Conservation (phyloP, 2,113 vertebrate species). For the Leptosomus discolor region DNA sequence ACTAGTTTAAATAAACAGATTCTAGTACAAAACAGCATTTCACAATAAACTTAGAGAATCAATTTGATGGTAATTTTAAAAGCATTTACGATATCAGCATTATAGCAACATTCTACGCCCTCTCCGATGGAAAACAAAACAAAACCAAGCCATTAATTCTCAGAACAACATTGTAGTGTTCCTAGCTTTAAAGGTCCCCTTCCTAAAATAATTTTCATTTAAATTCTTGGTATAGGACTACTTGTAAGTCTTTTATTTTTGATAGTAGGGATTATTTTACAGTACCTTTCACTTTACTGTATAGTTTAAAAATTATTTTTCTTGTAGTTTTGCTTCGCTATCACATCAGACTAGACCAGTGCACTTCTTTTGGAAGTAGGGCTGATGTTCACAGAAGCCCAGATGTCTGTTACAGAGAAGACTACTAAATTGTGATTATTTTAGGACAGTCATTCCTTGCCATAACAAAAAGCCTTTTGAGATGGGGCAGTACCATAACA, state of each 20-base stretch:
- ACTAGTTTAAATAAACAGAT: conserved; percentile 31
- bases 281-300: not conserved
- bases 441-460: not conserved
- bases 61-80: not conserved
- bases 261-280: not conserved
- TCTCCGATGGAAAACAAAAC: not conserved
- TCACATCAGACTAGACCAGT: not conserved
- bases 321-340: not conserved
- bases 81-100: not conserved
- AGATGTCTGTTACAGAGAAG: not conserved
- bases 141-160: not conserved
- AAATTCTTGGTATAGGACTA: not conserved
- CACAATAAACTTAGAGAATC: not conserved
- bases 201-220: not conserved
- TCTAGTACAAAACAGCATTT: not conserved
- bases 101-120: not conserved
- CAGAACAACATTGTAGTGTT: not conserved
- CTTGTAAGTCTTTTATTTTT: not conserved
- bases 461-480: not conserved
- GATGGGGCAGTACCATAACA: not conserved
- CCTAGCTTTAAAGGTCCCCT: not conserved
- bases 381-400: not conserved
- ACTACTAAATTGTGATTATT: not conserved
- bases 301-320: not conserved
- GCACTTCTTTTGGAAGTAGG: not conserved